These are phyloP conservation scores for Yponomeuta sedellus DNA, from an alignment of 2,888 invertebrate genomes.

Conservation along the genomic window DNA sequence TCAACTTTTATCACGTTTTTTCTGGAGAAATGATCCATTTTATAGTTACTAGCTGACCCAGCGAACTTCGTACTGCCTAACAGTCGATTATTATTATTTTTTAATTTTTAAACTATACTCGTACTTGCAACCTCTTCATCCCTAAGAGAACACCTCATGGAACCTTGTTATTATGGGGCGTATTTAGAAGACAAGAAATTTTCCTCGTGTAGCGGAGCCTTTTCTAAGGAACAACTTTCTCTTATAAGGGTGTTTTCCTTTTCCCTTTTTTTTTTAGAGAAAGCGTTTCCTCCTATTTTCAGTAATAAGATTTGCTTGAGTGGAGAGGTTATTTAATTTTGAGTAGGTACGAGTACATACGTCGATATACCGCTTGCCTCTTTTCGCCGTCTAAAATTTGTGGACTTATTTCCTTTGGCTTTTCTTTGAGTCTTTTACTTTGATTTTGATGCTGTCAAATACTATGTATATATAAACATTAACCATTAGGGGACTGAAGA, in stretches of 20 bases:
- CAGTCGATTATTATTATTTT: too few relatives aligned
- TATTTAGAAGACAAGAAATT: background rate
- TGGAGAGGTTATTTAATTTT: constrained; percentile 3
- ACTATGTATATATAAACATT: too few relatives aligned
- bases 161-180: too few relatives aligned
- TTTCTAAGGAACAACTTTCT: background rate
- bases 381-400: background rate
- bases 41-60: too few relatives aligned
- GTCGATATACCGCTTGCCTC: background rate
- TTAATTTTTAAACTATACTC: too few relatives aligned
- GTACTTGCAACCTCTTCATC: too few relatives aligned
- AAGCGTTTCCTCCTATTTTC: background rate
- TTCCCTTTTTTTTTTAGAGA: background rate
- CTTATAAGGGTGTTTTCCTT: background rate
- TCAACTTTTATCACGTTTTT: too few relatives aligned
- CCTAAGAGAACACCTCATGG: too few relatives aligned
- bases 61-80: too few relatives aligned
- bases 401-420: background rate
- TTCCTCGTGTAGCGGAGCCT: background rate
- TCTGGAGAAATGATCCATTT: too few relatives aligned
- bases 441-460: background rate
- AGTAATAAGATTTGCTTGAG: constrained; percentile 1
- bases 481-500: too few relatives aligned
- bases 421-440: background rate
- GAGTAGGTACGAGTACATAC: background rate